Conservation (phyloP, 2,113 vertebrate species). For the Rhinolophus ferrumequinum region DNA sequence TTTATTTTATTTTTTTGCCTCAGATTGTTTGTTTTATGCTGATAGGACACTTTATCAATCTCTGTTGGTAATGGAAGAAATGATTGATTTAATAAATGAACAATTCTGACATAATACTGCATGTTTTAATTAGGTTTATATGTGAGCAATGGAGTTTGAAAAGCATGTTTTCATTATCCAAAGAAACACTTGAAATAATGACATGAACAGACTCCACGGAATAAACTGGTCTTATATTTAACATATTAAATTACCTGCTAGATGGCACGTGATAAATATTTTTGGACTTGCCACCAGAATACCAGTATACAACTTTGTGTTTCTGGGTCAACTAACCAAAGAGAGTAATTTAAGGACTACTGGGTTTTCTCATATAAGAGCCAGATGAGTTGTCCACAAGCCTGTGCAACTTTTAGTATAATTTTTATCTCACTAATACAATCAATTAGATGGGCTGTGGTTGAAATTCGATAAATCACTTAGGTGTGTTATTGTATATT, state of each 20-base stretch:
- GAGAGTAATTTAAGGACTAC: not conserved
- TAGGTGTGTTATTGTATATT: not conserved
- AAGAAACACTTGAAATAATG: conserved; percentile 6
- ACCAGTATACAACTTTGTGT: not conserved
- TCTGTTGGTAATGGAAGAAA: conserved; percentile 10
- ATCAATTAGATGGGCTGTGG: not conserved
- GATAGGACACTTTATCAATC: not conserved
- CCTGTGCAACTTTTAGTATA: not conserved
- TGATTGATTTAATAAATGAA: conserved; percentile 30
- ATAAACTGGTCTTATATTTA: not conserved
- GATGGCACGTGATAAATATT: not conserved
- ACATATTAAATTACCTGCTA: not conserved
- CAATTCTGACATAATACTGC: not conserved
- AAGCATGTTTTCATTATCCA: not conserved
- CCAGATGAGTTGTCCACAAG: not conserved
- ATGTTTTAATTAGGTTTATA: conserved; percentile 13
- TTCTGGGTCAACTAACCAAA: not conserved
- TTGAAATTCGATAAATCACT: not conserved
- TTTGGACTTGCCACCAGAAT: not conserved
- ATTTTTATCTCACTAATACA: not conserved
- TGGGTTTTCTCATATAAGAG: not conserved
- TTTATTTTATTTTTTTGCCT: not conserved
- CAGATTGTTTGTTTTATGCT: not conserved
- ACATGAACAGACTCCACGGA: not conserved
- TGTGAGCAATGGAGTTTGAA: not conserved